Conservation (phyloP, 2,113 vertebrate genomes). For the Australoheros scitulus region DNA sequence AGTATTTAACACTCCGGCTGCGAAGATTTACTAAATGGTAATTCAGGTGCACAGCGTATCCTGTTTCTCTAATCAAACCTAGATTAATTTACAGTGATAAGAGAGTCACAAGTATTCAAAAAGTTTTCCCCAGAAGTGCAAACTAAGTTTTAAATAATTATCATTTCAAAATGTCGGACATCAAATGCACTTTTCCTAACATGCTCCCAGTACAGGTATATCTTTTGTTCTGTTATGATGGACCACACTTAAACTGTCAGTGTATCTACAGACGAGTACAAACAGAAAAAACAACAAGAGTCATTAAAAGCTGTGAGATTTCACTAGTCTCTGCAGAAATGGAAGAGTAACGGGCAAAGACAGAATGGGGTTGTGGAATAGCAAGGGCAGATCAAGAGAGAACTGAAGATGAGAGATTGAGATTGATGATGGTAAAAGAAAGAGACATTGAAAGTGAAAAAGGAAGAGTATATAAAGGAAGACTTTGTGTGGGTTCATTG, state of each 20-base stretch:
- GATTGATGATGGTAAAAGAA: slow-evolving; percentile 20
- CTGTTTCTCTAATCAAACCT: not conserved
- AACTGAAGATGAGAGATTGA: slow-evolving; percentile 6
- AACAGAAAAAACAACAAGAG: not conserved
- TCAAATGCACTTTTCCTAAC: not conserved
- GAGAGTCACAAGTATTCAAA: not conserved
- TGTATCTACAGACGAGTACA: not conserved
- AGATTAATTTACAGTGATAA: not conserved
- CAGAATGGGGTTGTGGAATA: slow-evolving; percentile 20
- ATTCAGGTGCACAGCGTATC: slow-evolving; percentile 10
- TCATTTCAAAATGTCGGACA: slow-evolving; percentile 15
- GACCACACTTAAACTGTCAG: not conserved
- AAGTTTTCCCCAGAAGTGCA: not conserved
- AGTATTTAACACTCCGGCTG: not conserved
- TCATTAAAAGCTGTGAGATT: slow-evolving; percentile 15
- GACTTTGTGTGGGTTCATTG: slow-evolving; percentile 1
- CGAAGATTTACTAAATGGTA: not conserved
- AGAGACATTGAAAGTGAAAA: not conserved
- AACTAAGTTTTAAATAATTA: not conserved
- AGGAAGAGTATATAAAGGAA: not conserved
- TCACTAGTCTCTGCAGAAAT: not conserved
- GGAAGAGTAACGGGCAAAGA: not conserved
- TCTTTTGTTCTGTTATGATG: not conserved
- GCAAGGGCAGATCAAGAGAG: slow-evolving; percentile 26
- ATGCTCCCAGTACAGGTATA: not conserved